Percentiles rank a stretch among this genome's conserved stretches.
Evolutionary conservation across 2,113 vertebrate genomes (phyloP).

Genomic region (Oxygymnocypris stewartii): DNA sequence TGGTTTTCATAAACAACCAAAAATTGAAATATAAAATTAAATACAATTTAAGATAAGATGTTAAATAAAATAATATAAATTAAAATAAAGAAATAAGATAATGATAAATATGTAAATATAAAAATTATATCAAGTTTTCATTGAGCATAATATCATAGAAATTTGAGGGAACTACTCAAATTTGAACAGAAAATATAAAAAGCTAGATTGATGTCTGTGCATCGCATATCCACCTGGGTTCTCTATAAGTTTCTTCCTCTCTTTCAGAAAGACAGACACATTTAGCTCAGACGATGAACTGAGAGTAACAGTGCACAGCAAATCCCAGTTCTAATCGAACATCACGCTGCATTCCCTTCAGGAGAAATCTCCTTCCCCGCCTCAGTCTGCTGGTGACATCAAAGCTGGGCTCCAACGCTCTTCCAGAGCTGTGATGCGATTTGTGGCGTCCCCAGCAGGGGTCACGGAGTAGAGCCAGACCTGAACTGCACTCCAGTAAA

Average conservation of each 20-base stretch:
- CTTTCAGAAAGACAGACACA: not conserved
- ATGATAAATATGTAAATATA: too few relatives aligned
- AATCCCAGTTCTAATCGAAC: not conserved
- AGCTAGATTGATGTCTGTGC: not conserved
- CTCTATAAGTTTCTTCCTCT: not conserved
- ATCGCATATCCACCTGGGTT: not conserved
- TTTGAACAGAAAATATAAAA: not conserved
- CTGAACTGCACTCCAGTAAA: not conserved
- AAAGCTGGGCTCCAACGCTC: not conserved
- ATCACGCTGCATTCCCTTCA: slow-evolving; percentile 10
- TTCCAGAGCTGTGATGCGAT: slow-evolving; percentile 24
- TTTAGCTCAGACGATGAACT: not conserved
- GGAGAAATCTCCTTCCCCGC: slow-evolving; percentile 5
- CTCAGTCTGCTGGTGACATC: slow-evolving; percentile 21
- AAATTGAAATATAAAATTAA: too few relatives aligned
- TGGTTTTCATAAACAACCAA: too few relatives aligned
- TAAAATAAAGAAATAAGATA: too few relatives aligned
- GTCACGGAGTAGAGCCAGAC: not conserved
- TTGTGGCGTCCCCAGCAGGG: slow-evolving; percentile 18
- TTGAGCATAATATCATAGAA: not conserved
- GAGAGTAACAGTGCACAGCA: slow-evolving; percentile 7
- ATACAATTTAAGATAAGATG: too few relatives aligned
- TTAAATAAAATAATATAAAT: too few relatives aligned
- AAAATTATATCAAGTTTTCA: not conserved
- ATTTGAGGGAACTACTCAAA: not conserved